Base-by-base conservation (phyloP, 35 echinoderm and acorn worm genomes). In the Apostichopus parvimensis region DNA sequence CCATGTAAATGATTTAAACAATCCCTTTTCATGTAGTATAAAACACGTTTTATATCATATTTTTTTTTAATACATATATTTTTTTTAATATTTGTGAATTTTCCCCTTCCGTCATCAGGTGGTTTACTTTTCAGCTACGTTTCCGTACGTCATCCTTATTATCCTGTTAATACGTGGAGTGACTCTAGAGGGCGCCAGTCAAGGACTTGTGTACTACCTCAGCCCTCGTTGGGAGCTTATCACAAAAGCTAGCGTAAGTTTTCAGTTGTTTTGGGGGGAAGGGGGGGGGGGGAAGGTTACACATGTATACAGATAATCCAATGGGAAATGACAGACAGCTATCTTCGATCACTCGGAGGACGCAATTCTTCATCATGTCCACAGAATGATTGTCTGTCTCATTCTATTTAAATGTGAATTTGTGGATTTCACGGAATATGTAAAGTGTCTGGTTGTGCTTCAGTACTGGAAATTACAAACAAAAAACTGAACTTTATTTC, bases 111-210 rank as follows among this genome's bases (percentile, higher is more conserved):
- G n/a, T 25, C 64, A 54, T 59, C 88, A 96, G 92, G 95, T 96
- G 66, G 95, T 96, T 4, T 96, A 94, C 76, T 96, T 96, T 79
- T 90, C 95, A 59, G 95, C 93, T 21, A 96, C 95, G 1, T 96
- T 96, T 28, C 95, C 95, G 20, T 96, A 96, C 91, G 21, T 94
- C 58, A 92, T 96, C 61, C 93, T 96, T 0, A 83, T 77, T 13
- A 77, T 92, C 14, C 87, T 96, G 54, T 79, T 96, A 15, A 90
- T 96, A 60, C 95, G 95, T 57, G 95, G 93, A 20, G 90, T 94
- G 24, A 96, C 95, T 1, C 90, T 96, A 81, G 93, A 94, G 24
- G 95, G 95, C 12, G 93, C 95, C 7, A 66, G 80, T 64, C 62
- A 92, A 13, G 95, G 95, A 6, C 90, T 96, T 57, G 54, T 87